Conservation (phyloP, 2,113 vertebrate species). For the Cacatua alba region DNA sequence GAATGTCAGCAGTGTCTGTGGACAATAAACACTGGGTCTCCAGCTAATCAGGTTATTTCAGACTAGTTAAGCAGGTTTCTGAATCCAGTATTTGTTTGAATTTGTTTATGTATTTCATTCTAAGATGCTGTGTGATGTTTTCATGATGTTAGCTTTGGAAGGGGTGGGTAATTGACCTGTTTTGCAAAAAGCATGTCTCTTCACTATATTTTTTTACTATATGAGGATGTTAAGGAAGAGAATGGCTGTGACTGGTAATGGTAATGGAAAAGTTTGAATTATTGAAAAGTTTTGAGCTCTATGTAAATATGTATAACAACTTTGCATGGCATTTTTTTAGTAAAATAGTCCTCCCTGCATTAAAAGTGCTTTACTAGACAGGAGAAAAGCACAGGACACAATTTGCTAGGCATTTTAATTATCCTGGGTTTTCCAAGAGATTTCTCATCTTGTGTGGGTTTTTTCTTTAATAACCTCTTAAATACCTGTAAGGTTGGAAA, state of each 20-base stretch:
- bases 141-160: not conserved
- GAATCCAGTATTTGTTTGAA: conserved; percentile 4
- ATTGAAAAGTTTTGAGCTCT: not conserved
- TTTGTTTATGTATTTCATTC: not conserved
- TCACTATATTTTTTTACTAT: not conserved
- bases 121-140: not conserved
- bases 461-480: conserved; percentile 73
- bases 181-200: not conserved
- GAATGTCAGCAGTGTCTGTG: not conserved
- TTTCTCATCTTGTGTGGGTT: conserved; percentile 73
- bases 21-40: not conserved
- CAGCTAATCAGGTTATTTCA: conserved; percentile 9
- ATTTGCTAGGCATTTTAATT: conserved; percentile 59
- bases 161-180: not conserved
- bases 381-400: not conserved
- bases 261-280: not conserved
- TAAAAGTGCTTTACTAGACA: not conserved
- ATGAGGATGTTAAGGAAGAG: not conserved
- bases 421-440: conserved; percentile 61
- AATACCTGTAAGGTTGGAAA: conserved; percentile 72
- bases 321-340: not conserved
- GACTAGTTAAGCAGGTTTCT: not conserved
- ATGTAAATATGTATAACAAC: not conserved
- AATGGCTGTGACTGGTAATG: not conserved
- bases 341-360: conserved; percentile 14